Evolutionary conservation across 2,888 invertebrate genomes (phyloP).

Genomic region (Calephelis perditalis): DNA sequence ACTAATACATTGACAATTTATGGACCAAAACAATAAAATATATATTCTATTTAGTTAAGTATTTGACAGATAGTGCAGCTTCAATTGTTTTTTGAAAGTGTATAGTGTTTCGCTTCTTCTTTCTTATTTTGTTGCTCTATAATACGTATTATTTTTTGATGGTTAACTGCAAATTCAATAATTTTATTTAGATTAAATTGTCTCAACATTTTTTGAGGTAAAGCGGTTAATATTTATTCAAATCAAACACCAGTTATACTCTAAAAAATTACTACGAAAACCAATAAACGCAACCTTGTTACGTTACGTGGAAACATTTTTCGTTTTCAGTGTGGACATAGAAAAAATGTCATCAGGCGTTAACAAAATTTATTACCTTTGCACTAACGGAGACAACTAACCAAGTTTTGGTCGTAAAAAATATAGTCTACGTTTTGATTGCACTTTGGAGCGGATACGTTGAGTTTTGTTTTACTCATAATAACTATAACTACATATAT

Average conservation of each 20-base stretch:
- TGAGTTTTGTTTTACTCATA: neutral
- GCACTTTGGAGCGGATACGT: neutral
- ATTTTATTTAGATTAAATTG: too few species aligned
- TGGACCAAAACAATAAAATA: too few species aligned
- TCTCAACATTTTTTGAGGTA: too few species aligned
- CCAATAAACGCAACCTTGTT: constrained; percentile 7
- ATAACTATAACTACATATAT: neutral
- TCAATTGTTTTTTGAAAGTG: too few species aligned
- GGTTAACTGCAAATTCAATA: too few species aligned
- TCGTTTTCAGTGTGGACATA: neutral
- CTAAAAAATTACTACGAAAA: constrained; percentile 5
- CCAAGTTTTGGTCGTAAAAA: neutral
- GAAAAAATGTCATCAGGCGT: neutral
- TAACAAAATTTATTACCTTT: neutral
- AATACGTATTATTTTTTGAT: too few species aligned
- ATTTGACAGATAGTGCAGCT: too few species aligned
- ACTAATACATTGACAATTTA: too few species aligned
- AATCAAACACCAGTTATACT: constrained; percentile 23
- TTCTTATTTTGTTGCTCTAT: too few species aligned
- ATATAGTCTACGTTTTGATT: neutral
- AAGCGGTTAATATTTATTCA: constrained; percentile 20
- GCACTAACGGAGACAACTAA: neutral
- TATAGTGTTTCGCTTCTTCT: too few species aligned
- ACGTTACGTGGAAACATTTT: neutral
- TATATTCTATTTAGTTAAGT: too few species aligned